Percentiles rank a stretch among this genome's conserved stretches.
phyloP scores from a whole-genome alignment of 2,888 invertebrate species.

The Tryphoninae sp. region DNA sequence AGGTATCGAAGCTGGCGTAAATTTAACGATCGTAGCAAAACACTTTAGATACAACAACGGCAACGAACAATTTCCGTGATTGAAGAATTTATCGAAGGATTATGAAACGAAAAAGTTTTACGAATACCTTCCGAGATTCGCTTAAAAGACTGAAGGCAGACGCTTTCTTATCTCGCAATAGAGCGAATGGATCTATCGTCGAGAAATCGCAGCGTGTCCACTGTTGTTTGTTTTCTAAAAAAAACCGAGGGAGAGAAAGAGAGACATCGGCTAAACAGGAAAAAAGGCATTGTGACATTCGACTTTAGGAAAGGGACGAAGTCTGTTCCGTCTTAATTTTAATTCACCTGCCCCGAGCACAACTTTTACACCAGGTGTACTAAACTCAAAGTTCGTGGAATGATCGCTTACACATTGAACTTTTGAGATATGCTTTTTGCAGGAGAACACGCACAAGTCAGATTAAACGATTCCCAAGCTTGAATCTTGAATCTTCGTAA shows the following conservation, averaged over 20 bases:
- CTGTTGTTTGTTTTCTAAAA: constrained; percentile 11
- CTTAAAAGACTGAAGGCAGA: constrained; percentile 62
- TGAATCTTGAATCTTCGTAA: background rate
- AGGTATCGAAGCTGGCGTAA: constrained; percentile 25
- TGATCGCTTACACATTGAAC: background rate
- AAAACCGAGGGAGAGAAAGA: background rate
- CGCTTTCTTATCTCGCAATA: constrained; percentile 49
- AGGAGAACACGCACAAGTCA: background rate
- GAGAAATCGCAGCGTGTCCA: constrained; percentile 1
- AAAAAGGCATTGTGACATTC: constrained; percentile 15
- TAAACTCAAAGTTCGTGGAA: constrained; percentile 22
- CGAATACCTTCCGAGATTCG: constrained; percentile 49
- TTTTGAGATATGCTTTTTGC: constrained; percentile 1
- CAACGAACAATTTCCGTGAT: constrained; percentile 30
- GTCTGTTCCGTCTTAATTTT: constrained; percentile 64
- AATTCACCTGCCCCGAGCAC: constrained; percentile 56
- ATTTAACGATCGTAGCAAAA: constrained; percentile 37
- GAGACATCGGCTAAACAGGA: background rate
- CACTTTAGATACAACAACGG: constrained; percentile 34
- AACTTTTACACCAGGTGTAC: constrained; percentile 41
- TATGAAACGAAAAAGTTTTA: constrained; percentile 28
- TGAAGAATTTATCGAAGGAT: constrained; percentile 5
- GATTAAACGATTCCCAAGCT: background rate
- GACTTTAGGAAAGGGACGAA: constrained; percentile 29
- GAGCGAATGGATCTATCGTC: constrained; percentile 23